Evolutionary conservation across 2,888 invertebrate species (phyloP).

Genomic region (Cecidostiba fungosa): DNA sequence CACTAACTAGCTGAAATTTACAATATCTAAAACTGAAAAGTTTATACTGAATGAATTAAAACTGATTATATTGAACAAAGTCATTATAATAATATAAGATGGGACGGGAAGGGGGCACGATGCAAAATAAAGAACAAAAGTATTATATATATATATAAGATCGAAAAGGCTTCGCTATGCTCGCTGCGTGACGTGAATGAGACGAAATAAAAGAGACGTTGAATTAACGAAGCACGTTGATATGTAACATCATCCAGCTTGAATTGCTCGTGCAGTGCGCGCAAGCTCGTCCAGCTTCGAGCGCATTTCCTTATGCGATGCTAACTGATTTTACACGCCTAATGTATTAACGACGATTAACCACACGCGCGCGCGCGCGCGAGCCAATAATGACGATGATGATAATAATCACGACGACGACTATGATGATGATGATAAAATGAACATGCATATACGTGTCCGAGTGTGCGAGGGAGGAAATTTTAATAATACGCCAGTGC

Average conservation of each 20-base stretch:
- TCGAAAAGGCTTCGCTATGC: slow-evolving; percentile 28
- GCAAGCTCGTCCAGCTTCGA: slow-evolving; percentile 43
- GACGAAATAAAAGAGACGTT: slow-evolving; percentile 39
- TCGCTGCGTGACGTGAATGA: slow-evolving; percentile 36
- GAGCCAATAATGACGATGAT: neutral
- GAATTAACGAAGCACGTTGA: slow-evolving; percentile 49
- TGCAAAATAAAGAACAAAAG: no score
- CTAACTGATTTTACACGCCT: slow-evolving; percentile 47
- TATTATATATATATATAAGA: no score
- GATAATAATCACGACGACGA: no score
- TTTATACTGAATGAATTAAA: no score
- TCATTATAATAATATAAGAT: no score
- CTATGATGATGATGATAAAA: neutral
- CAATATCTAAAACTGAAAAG: neutral
- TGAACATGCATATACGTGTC: neutral
- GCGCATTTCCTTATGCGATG: slow-evolving; percentile 50
- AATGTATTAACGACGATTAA: slow-evolving; percentile 48
- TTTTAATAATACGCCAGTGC: slow-evolving; percentile 49
- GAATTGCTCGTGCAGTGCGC: slow-evolving; percentile 30
- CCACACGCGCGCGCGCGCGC: slow-evolving; percentile 12
- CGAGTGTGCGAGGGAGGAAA: neutral
- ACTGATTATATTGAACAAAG: no score
- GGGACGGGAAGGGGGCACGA: no score
- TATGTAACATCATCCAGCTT: slow-evolving; percentile 51
- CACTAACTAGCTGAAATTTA: slow-evolving; percentile 34